Base-by-base conservation (phyloP, 2,888 invertebrate genomes). In the Lepas anatifera region DNA sequence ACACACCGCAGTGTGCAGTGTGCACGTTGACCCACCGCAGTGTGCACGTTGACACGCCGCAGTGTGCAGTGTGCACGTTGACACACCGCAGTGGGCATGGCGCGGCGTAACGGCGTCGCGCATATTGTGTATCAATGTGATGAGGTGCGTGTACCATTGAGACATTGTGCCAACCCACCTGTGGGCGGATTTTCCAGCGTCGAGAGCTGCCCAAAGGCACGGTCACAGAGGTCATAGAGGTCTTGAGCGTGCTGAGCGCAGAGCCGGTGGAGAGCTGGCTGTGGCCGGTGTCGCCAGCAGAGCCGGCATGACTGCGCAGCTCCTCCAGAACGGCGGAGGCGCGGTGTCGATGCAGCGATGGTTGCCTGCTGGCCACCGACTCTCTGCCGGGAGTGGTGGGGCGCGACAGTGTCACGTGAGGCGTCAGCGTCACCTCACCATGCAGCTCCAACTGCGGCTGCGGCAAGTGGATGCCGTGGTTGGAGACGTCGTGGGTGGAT, bases 401-500 rank as follows among this genome's bases (percentile, higher is more conserved):
- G 13, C 66, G 39, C 25, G 66, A 66, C 66, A 66, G 66, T 13
- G 66, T 66, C 39, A 66, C 66, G 39, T 66, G 66, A 13, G 66
- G 66, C n/a, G 66, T 39, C 39, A 66, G 39, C 39, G 66, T 37
- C 66, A 66, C 66, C 3, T n/a, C 39, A 27, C 37, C 66, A 25
- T 39, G 25, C 39, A 35, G 58, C 58, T 58, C 58, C 11, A 35
- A 35, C 32, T 66, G 66, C 3, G 66, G 37, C 39, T n/a, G 13
- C 25, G 66, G 66, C 39, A 66, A 18, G 27, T 66, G 66, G 66
- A 66, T 66, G 25, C 25, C 66, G 3, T 13, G 66, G 10, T 27
- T 37, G 6, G 66, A 66, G 16, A 66, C 66, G 66, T 66, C 39
- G 39, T 66, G 66, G 6, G 37, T 41, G 25, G 39, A 25, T 25